Conservation (phyloP, 2,113 vertebrate species). For the Marcusenius ussheri region DNA sequence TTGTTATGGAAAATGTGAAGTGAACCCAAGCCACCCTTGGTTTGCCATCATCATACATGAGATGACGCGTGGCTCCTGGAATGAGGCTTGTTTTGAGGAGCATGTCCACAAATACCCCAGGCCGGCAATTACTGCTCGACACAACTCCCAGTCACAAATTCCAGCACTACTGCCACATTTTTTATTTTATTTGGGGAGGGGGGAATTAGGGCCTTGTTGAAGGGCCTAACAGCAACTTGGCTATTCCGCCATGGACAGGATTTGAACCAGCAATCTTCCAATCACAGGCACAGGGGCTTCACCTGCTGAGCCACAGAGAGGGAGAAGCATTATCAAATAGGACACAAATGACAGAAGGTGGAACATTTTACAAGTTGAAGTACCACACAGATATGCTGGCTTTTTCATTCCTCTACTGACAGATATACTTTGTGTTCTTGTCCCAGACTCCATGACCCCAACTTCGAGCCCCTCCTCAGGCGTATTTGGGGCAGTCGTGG, state of each 20-base stretch:
- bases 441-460: slow-evolving; percentile 77
- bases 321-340: background rate
- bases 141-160: background rate
- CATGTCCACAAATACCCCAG: background rate
- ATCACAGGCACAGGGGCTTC: background rate
- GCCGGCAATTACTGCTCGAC: background rate
- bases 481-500: slow-evolving; percentile 48
- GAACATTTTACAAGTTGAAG: background rate
- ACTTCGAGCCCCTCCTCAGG: slow-evolving; percentile 81
- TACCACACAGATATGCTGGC: background rate
- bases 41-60: background rate
- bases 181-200: background rate
- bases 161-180: background rate
- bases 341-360: background rate
- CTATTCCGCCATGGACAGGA: background rate
- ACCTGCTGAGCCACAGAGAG: background rate
- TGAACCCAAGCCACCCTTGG: background rate
- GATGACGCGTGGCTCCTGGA: background rate
- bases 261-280: background rate
- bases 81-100: background rate
- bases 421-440: background rate
- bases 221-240: background rate
- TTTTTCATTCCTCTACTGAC: background rate
- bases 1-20: background rate
- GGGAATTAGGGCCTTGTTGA: background rate